Evolutionary conservation across 2,888 invertebrate genomes (phyloP).

Genomic region (Cantharis rustica): DNA sequence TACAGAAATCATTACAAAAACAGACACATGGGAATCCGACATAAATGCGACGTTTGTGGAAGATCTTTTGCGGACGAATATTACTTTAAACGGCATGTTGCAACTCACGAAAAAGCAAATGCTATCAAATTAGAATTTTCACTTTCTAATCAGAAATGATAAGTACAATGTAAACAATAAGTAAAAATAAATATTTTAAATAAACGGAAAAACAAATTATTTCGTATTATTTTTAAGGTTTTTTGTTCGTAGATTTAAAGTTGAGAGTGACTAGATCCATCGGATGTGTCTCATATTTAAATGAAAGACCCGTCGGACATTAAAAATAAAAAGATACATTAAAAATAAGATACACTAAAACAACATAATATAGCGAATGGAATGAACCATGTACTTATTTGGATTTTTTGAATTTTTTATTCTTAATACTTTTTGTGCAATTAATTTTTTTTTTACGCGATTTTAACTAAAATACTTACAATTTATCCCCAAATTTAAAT

Average conservation of each 20-base stretch:
- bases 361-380: too few species aligned
- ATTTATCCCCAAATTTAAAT: too few species aligned
- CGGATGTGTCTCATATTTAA: too few species aligned
- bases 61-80: conserved; percentile 55
- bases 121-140: conserved; percentile 13
- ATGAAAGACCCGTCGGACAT: too few species aligned
- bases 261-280: too few species aligned
- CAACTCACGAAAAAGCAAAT: conserved; percentile 47
- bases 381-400: too few species aligned
- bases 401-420: too few species aligned
- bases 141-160: not conserved
- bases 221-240: not conserved
- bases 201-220: not conserved
- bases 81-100: conserved; percentile 53
- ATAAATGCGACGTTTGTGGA: conserved; percentile 52
- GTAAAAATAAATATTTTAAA: not conserved
- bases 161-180: not conserved
- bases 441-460: too few species aligned
- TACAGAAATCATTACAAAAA: conserved; percentile 55
- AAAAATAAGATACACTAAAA: too few species aligned
- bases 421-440: too few species aligned
- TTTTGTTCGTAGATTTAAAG: not conserved
- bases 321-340: too few species aligned
- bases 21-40: conserved; percentile 54
- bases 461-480: too few species aligned